These are phyloP conservation scores for Blastobasis adustella DNA, from an alignment of 2,888 invertebrate species.

Conservation along the genomic window DNA sequence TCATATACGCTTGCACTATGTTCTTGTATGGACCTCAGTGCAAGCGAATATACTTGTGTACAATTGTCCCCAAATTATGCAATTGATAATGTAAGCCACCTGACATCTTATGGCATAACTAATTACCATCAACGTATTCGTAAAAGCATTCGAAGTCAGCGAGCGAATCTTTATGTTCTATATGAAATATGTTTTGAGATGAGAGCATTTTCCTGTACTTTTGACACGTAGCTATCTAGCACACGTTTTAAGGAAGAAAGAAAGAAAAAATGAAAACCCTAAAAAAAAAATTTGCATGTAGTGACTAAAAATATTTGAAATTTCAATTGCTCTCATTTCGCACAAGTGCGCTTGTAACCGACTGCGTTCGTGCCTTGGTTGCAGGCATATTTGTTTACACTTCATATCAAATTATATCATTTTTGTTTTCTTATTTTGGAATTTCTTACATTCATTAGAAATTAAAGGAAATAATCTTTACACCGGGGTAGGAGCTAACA, in stretches of 20 bases:
- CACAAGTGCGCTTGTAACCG: conserved; percentile 66
- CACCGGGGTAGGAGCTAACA: conserved; percentile 58
- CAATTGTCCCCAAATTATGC: conserved; percentile 1
- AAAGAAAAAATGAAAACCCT: conserved; percentile 11
- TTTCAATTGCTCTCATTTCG: conserved; percentile 42
- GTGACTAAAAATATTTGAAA: conserved; percentile 23
- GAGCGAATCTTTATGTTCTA: conserved; percentile 28
- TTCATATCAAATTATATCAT: conserved; percentile 44
- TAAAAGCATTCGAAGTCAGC: conserved; percentile 2
- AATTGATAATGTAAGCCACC: conserved; percentile 40
- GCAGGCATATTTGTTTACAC: conserved; percentile 64
- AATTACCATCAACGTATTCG: too few species aligned
- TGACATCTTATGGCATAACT: conserved; percentile 32
- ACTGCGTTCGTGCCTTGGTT: conserved; percentile 59
- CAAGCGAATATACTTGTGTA: not conserved
- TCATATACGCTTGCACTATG: conserved; percentile 20
- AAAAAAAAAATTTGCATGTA: conserved; percentile 29
- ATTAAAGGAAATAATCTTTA: conserved; percentile 41
- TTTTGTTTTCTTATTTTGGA: conserved; percentile 38
- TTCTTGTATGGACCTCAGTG: not conserved
- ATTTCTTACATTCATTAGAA: conserved; percentile 57
- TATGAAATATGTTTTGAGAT: conserved; percentile 29
- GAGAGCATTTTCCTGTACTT: conserved; percentile 45
- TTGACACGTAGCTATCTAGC: conserved; percentile 54
- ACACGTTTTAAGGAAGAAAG: conserved; percentile 36